Evolutionary conservation across 92 coral and sea anemone species (phyloP).

Genomic region (Umimayanthus kanabou): DNA sequence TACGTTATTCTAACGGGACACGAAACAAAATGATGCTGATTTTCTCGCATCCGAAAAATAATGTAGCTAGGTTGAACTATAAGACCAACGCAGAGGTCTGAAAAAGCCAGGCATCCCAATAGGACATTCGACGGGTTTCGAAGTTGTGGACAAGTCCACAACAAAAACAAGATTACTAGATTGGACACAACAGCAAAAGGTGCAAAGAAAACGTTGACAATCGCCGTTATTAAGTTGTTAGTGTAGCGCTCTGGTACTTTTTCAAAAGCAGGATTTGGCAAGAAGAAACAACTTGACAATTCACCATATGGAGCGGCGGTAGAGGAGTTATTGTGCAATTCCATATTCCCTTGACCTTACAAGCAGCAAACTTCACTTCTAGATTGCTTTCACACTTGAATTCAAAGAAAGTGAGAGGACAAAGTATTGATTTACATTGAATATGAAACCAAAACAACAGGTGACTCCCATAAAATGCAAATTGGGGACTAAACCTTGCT

Average conservation of each 20-base stretch:
- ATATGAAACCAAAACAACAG: not conserved
- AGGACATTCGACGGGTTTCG: slow-evolving; percentile 67
- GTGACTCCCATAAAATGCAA: not conserved
- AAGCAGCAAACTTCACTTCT: not conserved
- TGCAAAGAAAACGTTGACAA: slow-evolving; percentile 60
- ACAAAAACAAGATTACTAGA: slow-evolving; percentile 49
- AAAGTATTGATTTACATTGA: not conserved
- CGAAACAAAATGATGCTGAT: slow-evolving; percentile 53
- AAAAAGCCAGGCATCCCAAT: slow-evolving; percentile 74
- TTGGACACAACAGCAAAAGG: slow-evolving; percentile 74
- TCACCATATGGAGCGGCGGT: not conserved
- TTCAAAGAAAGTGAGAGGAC: not conserved
- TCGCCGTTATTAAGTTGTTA: slow-evolving; percentile 66
- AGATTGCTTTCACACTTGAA: not conserved
- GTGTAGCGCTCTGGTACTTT: slow-evolving; percentile 55
- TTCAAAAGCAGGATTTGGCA: slow-evolving; percentile 68
- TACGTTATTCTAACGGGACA: slow-evolving; percentile 64
- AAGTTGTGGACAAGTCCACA: slow-evolving; percentile 53
- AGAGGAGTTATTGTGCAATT: not conserved
- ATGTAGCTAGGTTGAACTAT: slow-evolving; percentile 71
- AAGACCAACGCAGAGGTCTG: slow-evolving; percentile 67
- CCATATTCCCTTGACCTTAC: not conserved
- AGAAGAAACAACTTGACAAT: slow-evolving; percentile 54
- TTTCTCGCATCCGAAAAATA: slow-evolving; percentile 66
- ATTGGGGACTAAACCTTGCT: not conserved